Base-by-base conservation (phyloP, 2,113 vertebrate genomes). In the Podarcis raffonei region DNA sequence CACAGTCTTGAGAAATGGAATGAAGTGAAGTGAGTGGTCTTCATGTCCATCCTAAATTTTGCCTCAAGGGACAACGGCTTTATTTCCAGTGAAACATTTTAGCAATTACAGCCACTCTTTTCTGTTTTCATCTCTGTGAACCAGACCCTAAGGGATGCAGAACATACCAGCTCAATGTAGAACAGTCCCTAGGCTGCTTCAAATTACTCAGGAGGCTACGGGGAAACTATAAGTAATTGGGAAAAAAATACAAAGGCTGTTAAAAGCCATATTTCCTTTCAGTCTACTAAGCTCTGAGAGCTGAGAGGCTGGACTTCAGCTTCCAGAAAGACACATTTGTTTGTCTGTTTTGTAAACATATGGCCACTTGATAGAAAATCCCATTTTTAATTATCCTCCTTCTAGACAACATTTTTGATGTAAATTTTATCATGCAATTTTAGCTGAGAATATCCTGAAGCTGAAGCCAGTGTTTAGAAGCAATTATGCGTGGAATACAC, bases 111-210 rank as follows among this genome's bases (percentile, higher is more conserved):
- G 0, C 30, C 59, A 86, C 59, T 77, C 35, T 66, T 62, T 39
- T 66, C 42, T 37, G 22, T 86, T 91, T 89, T 72, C 27, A 30
- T 91, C 68, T 88, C 16, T 87, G 89, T 35, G 22, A 30, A 18
- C 80, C 13, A 82, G 16, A 79, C 69, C 27, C 1, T 87, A 88
- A 75, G 57, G 37, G 53, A 78, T 35, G n/a, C 85, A 65, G 85
- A 71, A 39, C 53, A 76, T 59, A 59, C 27, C 68, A 72, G 42
- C 16, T 4, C n/a, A 53, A 37, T 71, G 66, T 53, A 72, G 81
- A 66, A 37, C 59, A 68, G 62, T 84, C 85, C 65, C 39, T 35
- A 35, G n/a, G 77, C 42, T 87, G 22, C n/a, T 81, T 80, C 48
- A 71, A 71, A 77, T 88, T 88, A 77, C 37, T 68, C 57, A 20